These are phyloP conservation scores for Arctocebus calabarensis DNA, from an alignment of 2,797 vertebrate species.

Conservation along the genomic window DNA sequence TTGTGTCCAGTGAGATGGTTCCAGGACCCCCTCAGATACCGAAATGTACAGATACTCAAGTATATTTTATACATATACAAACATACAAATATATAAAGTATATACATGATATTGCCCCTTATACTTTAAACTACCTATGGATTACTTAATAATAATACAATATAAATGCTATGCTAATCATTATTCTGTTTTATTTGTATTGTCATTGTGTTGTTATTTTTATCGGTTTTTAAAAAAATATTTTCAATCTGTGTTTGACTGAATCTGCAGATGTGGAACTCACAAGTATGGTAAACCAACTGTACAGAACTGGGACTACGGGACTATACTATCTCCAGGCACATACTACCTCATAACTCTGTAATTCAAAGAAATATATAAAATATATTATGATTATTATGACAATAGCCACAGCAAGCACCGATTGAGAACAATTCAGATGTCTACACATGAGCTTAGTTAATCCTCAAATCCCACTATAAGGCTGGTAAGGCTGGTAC, in stretches of 20 bases:
- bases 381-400: background rate
- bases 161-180: background rate
- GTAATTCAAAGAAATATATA: constrained; percentile 26
- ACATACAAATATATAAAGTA: background rate
- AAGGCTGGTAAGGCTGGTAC: background rate
- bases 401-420: constrained; percentile 1
- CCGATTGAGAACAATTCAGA: background rate
- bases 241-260: background rate
- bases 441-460: background rate
- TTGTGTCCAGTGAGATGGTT: background rate
- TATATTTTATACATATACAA: background rate
- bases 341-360: background rate
- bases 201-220: background rate
- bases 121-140: background rate
- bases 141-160: background rate
- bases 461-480: background rate
- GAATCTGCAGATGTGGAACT: background rate
- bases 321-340: background rate
- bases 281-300: background rate
- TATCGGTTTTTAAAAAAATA: background rate
- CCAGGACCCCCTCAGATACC: background rate
- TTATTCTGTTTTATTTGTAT: background rate
- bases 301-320: background rate
- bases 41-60: background rate
- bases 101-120: background rate